phyloP scores from a whole-genome alignment of 2,113 vertebrate species.

The Cyanocitta stelleri region DNA sequence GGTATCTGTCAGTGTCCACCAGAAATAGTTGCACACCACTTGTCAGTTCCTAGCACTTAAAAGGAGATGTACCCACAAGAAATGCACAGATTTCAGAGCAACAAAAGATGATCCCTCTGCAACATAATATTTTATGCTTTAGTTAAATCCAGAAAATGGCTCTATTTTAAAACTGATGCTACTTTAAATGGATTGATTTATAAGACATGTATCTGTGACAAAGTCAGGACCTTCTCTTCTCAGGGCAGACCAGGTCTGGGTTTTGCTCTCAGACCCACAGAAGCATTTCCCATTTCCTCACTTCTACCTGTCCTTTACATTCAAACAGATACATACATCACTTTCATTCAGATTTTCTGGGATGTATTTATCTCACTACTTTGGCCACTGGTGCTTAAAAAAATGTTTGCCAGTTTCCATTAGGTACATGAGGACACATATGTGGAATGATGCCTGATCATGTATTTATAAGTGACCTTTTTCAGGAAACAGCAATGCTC shows the following conservation, averaged over 20 bases:
- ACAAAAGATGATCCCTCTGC: background rate
- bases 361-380: background rate
- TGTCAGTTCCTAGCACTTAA: background rate
- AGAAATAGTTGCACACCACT: background rate
- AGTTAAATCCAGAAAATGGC: background rate
- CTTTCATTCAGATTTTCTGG: background rate
- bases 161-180: background rate
- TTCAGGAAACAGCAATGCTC: background rate
- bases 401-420: background rate
- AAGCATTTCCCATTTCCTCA: background rate
- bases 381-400: background rate
- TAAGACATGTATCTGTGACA: background rate
- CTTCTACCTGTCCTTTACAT: background rate
- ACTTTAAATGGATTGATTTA: background rate
- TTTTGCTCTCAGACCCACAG: background rate
- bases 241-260: background rate
- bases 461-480: background rate
- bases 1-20: background rate
- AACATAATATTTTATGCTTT: background rate
- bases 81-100: background rate
- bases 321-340: background rate
- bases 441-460: background rate
- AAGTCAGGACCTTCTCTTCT: background rate
- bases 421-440: rapidly evolving
- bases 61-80: background rate